These are phyloP conservation scores for Hemaris fuciformis DNA, from an alignment of 2,888 invertebrate genomes.

Conservation along the genomic window DNA sequence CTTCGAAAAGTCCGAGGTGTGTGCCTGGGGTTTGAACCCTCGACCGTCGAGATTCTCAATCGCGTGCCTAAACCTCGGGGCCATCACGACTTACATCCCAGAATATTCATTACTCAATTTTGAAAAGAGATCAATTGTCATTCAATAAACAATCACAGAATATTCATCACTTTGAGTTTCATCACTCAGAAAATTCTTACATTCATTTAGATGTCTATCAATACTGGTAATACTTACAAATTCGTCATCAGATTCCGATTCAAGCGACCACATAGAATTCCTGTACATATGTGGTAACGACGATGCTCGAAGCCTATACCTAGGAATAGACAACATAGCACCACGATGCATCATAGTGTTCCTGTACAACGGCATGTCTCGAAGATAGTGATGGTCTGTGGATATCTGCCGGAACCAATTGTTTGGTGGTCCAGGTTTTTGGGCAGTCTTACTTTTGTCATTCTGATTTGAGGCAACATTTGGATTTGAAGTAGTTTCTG, in stretches of 20 bases:
- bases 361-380: slow-evolving; percentile 85
- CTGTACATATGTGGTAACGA: slow-evolving; percentile 95
- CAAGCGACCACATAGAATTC: slow-evolving; percentile 82
- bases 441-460: not conserved
- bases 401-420: slow-evolving; percentile 78
- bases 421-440: slow-evolving; percentile 25
- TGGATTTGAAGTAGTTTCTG: not conserved
- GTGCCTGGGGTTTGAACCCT: too few relatives aligned
- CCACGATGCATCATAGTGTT: slow-evolving; percentile 92
- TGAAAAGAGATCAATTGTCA: too few relatives aligned
- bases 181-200: too few relatives aligned
- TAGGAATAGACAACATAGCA: slow-evolving; percentile 90
- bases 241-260: slow-evolving; percentile 82
- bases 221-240: slow-evolving; percentile 86
- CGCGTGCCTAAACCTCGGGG: too few relatives aligned
- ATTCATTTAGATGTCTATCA: too few relatives aligned
- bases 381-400: slow-evolving; percentile 85
- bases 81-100: too few relatives aligned
- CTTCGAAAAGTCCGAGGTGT: too few relatives aligned
- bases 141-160: too few relatives aligned
- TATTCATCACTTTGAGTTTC: too few relatives aligned
- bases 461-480: not conserved
- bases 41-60: too few relatives aligned
- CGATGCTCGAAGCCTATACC: slow-evolving; percentile 88
- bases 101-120: too few relatives aligned